Percentiles rank a stretch among this genome's conserved stretches.
phyloP scores from a whole-genome alignment of 2,797 vertebrate genomes.

The Alauda arvensis region DNA sequence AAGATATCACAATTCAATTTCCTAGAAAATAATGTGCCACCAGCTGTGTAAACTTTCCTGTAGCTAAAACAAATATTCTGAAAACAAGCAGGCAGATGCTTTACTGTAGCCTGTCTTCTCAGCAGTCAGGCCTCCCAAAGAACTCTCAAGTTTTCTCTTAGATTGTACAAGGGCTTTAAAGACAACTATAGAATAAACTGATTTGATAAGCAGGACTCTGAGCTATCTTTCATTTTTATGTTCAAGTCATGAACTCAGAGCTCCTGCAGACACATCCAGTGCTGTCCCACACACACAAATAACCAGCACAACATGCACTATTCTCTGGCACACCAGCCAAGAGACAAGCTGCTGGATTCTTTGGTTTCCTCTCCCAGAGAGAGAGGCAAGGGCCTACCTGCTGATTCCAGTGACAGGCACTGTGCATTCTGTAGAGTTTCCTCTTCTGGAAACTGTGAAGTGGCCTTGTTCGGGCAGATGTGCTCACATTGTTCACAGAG shows the following conservation, averaged over 20 bases:
- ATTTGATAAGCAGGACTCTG: not conserved
- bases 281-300: not conserved
- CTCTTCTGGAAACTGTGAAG: slow-evolving; percentile 85
- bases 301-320: not conserved
- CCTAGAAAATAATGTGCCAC: slow-evolving; percentile 41
- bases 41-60: slow-evolving; percentile 42
- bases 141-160: not conserved
- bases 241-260: not conserved
- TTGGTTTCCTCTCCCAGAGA: not conserved
- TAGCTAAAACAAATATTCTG: slow-evolving; percentile 28
- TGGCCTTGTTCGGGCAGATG: slow-evolving; percentile 86
- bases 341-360: not conserved
- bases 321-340: not conserved
- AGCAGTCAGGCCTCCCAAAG: not conserved
- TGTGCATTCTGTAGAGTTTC: slow-evolving; percentile 79
- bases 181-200: not conserved
- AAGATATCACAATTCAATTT: slow-evolving; percentile 24
- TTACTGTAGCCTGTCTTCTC: not conserved
- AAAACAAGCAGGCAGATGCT: slow-evolving; percentile 24
- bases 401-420: slow-evolving; percentile 56
- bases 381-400: slow-evolving; percentile 59
- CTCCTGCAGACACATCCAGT: not conserved
- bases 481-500: slow-evolving; percentile 65
- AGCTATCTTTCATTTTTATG: not conserved
- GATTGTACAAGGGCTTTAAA: not conserved